phyloP scores from a whole-genome alignment of 2,797 vertebrate genomes.

The Brachyalestes nurse region DNA sequence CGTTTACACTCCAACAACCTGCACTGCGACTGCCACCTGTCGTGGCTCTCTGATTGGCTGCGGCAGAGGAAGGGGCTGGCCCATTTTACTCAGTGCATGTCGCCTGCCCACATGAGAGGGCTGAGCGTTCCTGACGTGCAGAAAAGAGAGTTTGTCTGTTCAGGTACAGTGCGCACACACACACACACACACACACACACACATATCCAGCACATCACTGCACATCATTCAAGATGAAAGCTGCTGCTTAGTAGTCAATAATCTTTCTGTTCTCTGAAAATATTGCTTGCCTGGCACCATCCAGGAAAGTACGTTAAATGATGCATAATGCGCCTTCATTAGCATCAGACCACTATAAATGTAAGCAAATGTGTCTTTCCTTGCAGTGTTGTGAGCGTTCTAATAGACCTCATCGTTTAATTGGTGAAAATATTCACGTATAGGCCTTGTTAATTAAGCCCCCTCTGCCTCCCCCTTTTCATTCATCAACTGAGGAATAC shows the following conservation, averaged over 20 bases:
- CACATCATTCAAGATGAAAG: not conserved
- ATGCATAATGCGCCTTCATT: slow-evolving; percentile 40
- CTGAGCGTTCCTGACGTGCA: slow-evolving; percentile 95
- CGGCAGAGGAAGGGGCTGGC: slow-evolving; percentile 90
- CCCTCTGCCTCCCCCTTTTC: slow-evolving; percentile 24
- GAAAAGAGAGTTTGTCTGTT: slow-evolving; percentile 94
- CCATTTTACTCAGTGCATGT: slow-evolving; percentile 97
- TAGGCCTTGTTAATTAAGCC: slow-evolving; percentile 49
- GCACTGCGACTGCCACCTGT: slow-evolving; percentile 96
- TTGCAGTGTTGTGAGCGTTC: slow-evolving; percentile 34
- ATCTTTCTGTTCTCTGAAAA: slow-evolving; percentile 19
- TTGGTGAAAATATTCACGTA: slow-evolving; percentile 51
- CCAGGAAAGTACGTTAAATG: slow-evolving; percentile 35
- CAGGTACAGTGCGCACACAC: slow-evolving; percentile 77
- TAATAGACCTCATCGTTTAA: slow-evolving; percentile 51
- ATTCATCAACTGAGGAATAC: slow-evolving; percentile 55
- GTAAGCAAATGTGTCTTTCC: slow-evolving; percentile 36
- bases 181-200: slow-evolving; percentile 54
- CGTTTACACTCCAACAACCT: slow-evolving; percentile 96
- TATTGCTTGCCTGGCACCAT: slow-evolving; percentile 36
- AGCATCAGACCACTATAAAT: slow-evolving; percentile 23
- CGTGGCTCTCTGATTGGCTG: slow-evolving; percentile 98
- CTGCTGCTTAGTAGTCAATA: slow-evolving; percentile 20
- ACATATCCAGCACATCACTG: slow-evolving; percentile 17
- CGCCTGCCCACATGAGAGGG: slow-evolving; percentile 91